phyloP scores from a whole-genome alignment of 1,140 invertebrate species.

The Musca domestica region DNA sequence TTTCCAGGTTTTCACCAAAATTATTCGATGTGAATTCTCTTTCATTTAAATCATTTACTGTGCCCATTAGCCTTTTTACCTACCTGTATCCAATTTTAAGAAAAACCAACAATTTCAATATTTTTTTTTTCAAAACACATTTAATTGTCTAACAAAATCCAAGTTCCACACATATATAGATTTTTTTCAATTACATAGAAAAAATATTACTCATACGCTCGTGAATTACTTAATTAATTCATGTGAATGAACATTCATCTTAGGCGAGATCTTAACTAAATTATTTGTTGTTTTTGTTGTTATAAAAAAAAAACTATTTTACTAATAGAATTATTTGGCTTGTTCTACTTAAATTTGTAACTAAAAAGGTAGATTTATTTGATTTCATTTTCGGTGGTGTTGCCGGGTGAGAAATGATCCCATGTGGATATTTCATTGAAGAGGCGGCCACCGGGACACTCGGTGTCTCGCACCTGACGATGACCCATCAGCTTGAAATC shows the following conservation, averaged over 20 bases:
- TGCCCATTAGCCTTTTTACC: too few species aligned
- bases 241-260: neutral
- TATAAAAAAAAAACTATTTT: neutral
- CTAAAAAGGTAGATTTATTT: neutral
- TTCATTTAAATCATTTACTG: too few species aligned
- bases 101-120: too few species aligned
- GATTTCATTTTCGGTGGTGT: constrained; percentile 23
- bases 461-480: constrained; percentile 65
- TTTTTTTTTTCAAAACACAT: too few species aligned
- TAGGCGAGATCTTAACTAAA: constrained; percentile 10
- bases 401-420: constrained; percentile 58
- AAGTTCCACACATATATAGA: too few species aligned
- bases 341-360: neutral
- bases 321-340: neutral
- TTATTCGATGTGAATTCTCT: too few species aligned
- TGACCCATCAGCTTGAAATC: constrained; percentile 70
- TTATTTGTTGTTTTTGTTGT: neutral
- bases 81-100: too few species aligned
- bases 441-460: constrained; percentile 67
- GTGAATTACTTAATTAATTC: neutral
- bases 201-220: too few species aligned
- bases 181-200: too few species aligned
- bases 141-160: too few species aligned
- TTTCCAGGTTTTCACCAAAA: too few species aligned
- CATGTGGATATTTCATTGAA: constrained; percentile 65